Evolutionary conservation across 2,113 vertebrate genomes (phyloP).

Genomic region (Tragulus kanchil): DNA sequence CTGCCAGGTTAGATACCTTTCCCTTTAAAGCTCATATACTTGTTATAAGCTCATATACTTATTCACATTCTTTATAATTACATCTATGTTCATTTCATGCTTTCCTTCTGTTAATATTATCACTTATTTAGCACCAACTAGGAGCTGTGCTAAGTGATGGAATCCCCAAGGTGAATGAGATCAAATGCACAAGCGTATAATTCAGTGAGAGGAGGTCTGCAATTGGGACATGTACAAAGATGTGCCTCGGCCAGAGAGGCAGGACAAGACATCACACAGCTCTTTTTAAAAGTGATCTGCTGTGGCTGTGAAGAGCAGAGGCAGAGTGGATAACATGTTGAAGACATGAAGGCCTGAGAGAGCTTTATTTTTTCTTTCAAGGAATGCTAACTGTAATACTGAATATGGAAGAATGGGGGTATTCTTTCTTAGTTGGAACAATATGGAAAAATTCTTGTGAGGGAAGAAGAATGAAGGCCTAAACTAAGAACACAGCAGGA

Average conservation of each 20-base stretch:
- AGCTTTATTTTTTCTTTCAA: background rate
- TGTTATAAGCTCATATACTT: background rate
- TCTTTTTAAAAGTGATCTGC: background rate
- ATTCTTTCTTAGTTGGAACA: background rate
- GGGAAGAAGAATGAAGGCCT: background rate
- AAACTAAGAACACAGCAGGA: background rate
- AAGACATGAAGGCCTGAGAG: background rate
- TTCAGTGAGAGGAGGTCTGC: background rate
- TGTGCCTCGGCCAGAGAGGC: background rate
- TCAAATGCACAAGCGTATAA: background rate
- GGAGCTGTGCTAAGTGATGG: background rate
- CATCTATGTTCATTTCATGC: background rate
- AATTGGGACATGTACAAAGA: background rate
- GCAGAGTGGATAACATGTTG: background rate
- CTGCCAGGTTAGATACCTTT: slow-evolving; percentile 9
- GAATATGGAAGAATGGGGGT: background rate
- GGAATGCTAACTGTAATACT: background rate
- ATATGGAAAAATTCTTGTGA: background rate
- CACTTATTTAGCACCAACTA: slow-evolving; percentile 39
- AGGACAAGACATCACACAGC: background rate
- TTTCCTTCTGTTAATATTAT: background rate
- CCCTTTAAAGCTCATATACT: background rate
- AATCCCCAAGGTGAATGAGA: background rate
- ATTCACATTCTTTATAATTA: background rate
- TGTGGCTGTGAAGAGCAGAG: background rate